Conservation (phyloP, 2,113 vertebrate species). For the Origma solitaria region DNA sequence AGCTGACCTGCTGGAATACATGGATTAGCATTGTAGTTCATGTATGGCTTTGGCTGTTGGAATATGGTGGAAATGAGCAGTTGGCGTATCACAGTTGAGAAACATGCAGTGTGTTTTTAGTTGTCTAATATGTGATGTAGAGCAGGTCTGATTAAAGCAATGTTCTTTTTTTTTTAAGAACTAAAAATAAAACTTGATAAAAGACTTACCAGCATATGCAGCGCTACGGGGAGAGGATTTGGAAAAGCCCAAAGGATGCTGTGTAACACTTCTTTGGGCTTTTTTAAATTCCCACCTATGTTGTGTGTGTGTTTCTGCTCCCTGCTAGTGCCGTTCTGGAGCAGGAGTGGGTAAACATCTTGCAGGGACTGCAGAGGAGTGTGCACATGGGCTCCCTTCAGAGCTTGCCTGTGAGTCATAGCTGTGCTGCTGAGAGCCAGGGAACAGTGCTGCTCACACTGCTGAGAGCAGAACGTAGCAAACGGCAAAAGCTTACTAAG, state of each 20-base stretch:
- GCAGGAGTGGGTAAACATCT: slow-evolving; percentile 4
- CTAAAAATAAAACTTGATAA: neutral
- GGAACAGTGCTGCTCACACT: neutral
- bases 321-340: neutral
- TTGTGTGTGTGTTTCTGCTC: neutral
- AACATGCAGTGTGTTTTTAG: neutral
- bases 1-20: neutral
- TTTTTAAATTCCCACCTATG: neutral
- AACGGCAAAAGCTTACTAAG: neutral
- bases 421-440: neutral
- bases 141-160: neutral
- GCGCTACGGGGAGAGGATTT: neutral
- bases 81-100: neutral
- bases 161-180: neutral
- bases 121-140: neutral
- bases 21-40: neutral
- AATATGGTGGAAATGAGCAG: neutral
- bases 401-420: slow-evolving; percentile 31
- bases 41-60: neutral
- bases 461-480: neutral
- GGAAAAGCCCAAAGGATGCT: neutral
- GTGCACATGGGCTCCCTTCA: slow-evolving; percentile 37
- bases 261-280: neutral
- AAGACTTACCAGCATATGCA: neutral
- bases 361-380: slow-evolving; percentile 53